Conservation (phyloP, 2,888 invertebrate species). For the Chorisops tibialis region DNA sequence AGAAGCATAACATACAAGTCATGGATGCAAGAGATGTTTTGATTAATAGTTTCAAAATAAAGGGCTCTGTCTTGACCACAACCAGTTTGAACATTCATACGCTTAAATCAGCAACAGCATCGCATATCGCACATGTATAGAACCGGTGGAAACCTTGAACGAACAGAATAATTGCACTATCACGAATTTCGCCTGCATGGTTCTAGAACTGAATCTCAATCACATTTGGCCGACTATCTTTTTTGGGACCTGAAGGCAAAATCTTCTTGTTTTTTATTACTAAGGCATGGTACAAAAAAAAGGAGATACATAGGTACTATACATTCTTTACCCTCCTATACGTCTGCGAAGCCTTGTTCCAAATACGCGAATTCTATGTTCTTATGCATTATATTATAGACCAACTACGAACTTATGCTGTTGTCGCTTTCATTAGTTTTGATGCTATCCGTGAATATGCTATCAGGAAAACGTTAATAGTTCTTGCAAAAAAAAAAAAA, state of each 20-base stretch:
- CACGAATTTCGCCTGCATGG: constrained; percentile 18
- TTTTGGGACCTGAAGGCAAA: constrained; percentile 15
- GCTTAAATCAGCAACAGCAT: neutral
- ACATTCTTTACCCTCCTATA: too few relatives aligned
- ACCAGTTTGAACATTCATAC: neutral
- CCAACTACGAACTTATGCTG: too few relatives aligned
- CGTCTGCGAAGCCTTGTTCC: too few relatives aligned
- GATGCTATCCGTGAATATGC: too few relatives aligned
- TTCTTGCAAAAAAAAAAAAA: too few relatives aligned
- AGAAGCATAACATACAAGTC: neutral
- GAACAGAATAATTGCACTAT: constrained; percentile 20
- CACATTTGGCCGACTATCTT: neutral
- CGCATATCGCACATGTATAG: constrained; percentile 21
- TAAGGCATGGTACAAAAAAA: too few relatives aligned
- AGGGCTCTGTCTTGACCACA: constrained; percentile 6
- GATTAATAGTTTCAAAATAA: constrained; percentile 20
- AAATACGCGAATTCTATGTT: too few relatives aligned
- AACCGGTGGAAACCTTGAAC: neutral
- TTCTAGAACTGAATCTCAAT: constrained; percentile 9
- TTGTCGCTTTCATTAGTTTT: too few relatives aligned
- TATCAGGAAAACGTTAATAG: too few relatives aligned
- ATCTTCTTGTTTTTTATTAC: neutral
- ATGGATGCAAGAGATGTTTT: constrained; percentile 1
- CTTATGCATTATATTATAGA: too few relatives aligned
- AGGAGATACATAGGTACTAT: too few relatives aligned